Evolutionary conservation across 2,797 vertebrate species (phyloP).

Genomic region (Bucorvus abyssinicus): DNA sequence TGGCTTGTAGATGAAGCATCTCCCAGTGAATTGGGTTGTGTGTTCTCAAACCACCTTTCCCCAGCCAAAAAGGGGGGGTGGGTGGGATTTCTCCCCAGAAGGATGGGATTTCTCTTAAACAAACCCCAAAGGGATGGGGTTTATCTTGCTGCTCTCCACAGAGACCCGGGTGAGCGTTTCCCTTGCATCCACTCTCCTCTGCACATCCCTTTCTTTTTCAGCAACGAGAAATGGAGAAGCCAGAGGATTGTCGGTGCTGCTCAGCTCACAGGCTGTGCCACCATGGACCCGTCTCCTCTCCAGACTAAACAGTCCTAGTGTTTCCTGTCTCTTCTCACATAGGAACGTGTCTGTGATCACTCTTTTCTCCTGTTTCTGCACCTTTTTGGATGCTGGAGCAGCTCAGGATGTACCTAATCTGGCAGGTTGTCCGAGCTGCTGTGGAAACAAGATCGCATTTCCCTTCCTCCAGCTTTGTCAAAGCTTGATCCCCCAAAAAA

Average conservation of each 20-base stretch:
- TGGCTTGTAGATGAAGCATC: accelerated
- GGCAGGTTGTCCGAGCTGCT: neutral
- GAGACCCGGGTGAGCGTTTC: accelerated
- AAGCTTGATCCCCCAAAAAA: neutral
- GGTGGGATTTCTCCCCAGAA: too few species aligned
- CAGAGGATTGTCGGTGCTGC: neutral
- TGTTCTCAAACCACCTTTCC: neutral
- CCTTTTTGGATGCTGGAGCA: neutral
- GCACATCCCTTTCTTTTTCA: neutral
- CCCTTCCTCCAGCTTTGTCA: neutral
- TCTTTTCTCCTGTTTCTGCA: neutral
- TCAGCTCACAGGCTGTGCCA: neutral
- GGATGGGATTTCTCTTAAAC: neutral
- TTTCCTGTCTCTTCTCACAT: slow-evolving; percentile 37
- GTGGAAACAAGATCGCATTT: neutral
- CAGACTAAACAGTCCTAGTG: slow-evolving; percentile 55
- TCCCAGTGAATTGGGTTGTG: neutral
- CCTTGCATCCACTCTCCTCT: neutral
- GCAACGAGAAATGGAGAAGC: neutral
- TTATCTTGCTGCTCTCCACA: neutral
- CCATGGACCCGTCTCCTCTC: neutral
- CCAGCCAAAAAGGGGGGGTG: neutral
- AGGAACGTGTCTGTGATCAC: slow-evolving; percentile 20
- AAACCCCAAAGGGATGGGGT: neutral
- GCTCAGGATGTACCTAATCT: neutral